phyloP scores from a whole-genome alignment of 2,113 vertebrate genomes.

The Brachyhypopomus occidentalis region DNA sequence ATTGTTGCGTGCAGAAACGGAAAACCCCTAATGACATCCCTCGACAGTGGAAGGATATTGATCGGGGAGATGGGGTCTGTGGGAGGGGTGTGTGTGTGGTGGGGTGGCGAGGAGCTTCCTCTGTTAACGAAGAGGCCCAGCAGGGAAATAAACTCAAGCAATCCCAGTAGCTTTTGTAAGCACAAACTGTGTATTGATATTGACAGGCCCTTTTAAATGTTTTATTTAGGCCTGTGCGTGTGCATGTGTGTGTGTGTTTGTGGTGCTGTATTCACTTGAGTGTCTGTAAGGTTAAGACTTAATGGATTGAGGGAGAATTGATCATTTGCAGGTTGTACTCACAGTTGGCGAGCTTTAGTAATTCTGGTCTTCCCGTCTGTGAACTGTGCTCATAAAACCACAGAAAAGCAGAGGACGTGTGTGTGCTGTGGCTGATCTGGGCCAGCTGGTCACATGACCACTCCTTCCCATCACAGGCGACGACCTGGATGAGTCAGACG shows the following conservation, averaged over 20 bases:
- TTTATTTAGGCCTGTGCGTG: background rate
- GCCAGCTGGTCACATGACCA: background rate
- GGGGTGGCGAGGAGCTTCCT: background rate
- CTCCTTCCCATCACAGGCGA: background rate
- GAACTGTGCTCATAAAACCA: background rate
- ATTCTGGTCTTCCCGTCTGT: background rate
- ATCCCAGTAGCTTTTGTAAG: slow-evolving; percentile 10
- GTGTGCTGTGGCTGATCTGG: no score
- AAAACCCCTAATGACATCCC: slow-evolving; percentile 14
- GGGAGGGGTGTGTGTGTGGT: background rate
- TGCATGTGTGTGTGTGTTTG: background rate
- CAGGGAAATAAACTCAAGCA: background rate
- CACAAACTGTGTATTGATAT: slow-evolving; percentile 25
- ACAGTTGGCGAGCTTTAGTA: background rate
- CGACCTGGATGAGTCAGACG: background rate
- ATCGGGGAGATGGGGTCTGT: slow-evolving; percentile 6
- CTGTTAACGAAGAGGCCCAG: slow-evolving; percentile 9
- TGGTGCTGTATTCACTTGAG: background rate
- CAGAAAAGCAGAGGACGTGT: no score
- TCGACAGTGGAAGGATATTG: slow-evolving; percentile 25
- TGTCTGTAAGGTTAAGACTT: background rate
- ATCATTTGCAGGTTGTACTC: background rate
- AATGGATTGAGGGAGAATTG: background rate
- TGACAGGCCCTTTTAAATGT: background rate
- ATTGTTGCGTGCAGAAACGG: slow-evolving; percentile 30